Conservation (phyloP, 2,888 invertebrate genomes). For the Physocephala rufipes region DNA sequence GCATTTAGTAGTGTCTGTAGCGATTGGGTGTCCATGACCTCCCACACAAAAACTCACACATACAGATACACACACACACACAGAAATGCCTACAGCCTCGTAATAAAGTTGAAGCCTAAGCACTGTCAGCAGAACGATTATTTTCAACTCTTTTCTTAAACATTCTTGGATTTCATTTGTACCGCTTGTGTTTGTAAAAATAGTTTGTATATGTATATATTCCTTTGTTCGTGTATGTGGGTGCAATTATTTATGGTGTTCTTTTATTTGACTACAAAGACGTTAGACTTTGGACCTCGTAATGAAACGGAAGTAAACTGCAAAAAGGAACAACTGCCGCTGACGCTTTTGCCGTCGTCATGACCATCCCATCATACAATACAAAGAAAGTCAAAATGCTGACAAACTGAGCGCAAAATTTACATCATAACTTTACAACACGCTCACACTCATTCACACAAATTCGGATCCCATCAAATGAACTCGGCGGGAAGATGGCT, state of each 20-base stretch:
- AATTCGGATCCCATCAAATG: background rate
- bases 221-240: slow-evolving; percentile 1
- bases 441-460: background rate
- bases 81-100: background rate
- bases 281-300: background rate
- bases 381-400: too few relatives aligned
- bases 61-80: background rate
- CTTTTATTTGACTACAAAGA: slow-evolving; percentile 20
- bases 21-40: slow-evolving; percentile 23
- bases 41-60: background rate
- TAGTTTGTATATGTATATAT: background rate
- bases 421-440: slow-evolving; percentile 26
- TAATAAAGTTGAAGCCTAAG: slow-evolving; percentile 17
- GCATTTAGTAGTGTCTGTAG: slow-evolving; percentile 1
- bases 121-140: slow-evolving; percentile 18
- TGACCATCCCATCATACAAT: too few relatives aligned
- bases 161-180: slow-evolving; percentile 9
- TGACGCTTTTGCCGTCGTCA: background rate
- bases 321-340: background rate
- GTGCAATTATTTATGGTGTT: slow-evolving; percentile 30
- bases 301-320: slow-evolving; percentile 5
- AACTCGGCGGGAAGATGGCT: too few relatives aligned
- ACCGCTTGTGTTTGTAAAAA: background rate
- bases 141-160: slow-evolving; percentile 3
- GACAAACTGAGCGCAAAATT: slow-evolving; percentile 22